These are phyloP conservation scores for Pituophis catenifer DNA, from an alignment of 2,113 vertebrate species.

Conservation along the genomic window DNA sequence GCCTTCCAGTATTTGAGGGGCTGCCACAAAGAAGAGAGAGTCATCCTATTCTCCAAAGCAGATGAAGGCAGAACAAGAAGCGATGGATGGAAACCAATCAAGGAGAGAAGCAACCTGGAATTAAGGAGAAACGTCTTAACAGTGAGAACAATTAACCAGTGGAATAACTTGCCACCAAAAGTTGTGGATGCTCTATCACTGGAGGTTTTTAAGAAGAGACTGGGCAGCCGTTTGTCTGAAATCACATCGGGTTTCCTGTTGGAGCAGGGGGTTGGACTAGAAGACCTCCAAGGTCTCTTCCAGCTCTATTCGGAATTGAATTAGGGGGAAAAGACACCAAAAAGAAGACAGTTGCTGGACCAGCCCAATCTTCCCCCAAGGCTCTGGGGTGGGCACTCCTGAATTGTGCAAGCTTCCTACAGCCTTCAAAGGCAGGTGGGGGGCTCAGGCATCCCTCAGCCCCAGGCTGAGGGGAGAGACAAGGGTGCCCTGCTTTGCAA, in stretches of 20 bases:
- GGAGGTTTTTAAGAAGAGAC: not conserved
- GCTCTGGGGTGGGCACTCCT: not conserved
- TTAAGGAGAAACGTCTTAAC: not conserved
- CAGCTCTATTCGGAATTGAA: not conserved
- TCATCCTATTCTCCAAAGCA: not conserved
- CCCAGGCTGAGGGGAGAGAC: not conserved
- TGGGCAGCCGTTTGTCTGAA: not conserved
- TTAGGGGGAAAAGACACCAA: no score
- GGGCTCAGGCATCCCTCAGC: not conserved
- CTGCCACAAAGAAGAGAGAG: not conserved
- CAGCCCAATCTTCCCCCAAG: not conserved
- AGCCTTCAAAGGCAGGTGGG: not conserved
- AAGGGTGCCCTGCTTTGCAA: not conserved
- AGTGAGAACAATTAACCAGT: not conserved
- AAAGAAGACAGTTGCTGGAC: no score
- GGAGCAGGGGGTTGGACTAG: not conserved
- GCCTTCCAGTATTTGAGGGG: no score
- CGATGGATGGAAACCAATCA: not conserved
- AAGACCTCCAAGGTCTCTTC: no score
- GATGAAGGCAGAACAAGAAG: not conserved
- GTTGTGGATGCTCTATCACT: not conserved
- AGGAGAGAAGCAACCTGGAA: not conserved
- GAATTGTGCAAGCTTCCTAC: not conserved
- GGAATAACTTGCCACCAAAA: not conserved
- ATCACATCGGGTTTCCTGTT: no score